Conservation (phyloP, 2,888 invertebrate species). For the Alentia gelatinosa region DNA sequence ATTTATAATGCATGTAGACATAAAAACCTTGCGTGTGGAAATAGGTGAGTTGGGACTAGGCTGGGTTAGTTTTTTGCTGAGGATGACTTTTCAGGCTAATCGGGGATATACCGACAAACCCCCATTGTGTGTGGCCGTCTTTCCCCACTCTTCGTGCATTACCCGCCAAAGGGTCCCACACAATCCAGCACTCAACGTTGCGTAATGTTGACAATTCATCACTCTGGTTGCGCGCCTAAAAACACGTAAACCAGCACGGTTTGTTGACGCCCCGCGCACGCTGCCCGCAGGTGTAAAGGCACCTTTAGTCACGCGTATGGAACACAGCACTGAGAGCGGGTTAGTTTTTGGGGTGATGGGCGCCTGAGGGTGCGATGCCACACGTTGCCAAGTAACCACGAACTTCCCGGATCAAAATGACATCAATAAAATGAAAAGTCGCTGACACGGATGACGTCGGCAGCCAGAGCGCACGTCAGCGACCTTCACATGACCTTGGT, state of each 20-base stretch:
- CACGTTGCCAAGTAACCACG: not conserved
- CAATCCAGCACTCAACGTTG: not conserved
- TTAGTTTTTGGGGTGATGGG: not conserved
- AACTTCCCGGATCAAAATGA: constrained; percentile 38
- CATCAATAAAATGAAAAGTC: not conserved
- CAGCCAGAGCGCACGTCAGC: not conserved
- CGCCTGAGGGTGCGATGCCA: too few species aligned
- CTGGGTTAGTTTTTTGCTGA: too few species aligned
- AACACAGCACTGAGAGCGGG: not conserved
- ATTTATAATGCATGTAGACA: too few species aligned
- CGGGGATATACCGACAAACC: too few species aligned
- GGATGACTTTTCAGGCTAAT: too few species aligned
- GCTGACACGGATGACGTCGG: not conserved
- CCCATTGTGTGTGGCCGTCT: too few species aligned
- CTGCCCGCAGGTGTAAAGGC: not conserved
- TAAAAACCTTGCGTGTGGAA: too few species aligned
- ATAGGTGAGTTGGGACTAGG: too few species aligned
- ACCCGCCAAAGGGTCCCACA: not conserved
- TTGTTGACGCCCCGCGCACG: not conserved
- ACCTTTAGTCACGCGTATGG: not conserved
- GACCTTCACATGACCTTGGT: not conserved
- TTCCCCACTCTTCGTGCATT: not conserved
- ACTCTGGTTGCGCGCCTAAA: not conserved
- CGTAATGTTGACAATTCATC: not conserved
- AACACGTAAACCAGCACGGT: not conserved